phyloP scores from a whole-genome alignment of 2,888 invertebrate genomes.

The Epinotia nisella region DNA sequence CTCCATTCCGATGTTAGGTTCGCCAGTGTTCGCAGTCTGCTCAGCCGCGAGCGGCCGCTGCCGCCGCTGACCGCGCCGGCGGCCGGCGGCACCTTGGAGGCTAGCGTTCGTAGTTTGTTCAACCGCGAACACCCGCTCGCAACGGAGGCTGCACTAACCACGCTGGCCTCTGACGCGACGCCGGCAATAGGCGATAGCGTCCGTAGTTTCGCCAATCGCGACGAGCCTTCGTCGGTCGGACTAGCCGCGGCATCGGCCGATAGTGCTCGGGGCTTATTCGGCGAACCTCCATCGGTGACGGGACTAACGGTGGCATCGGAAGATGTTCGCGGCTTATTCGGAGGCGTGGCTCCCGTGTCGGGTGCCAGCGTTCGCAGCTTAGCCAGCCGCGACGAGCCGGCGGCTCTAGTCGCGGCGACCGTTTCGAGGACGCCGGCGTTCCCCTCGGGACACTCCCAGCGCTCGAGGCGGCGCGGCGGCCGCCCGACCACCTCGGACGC shows the following conservation, averaged over 20 bases:
- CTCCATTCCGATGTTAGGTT: neutral
- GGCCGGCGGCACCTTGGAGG: neutral
- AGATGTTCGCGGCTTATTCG: neutral
- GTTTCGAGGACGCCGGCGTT: conserved; percentile 1
- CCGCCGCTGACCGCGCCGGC: neutral
- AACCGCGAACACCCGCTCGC: neutral
- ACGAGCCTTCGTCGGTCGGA: neutral
- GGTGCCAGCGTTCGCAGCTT: conserved; percentile 4
- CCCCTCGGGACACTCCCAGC: conserved; percentile 55
- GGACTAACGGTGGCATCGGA: neutral
- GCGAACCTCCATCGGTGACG: neutral
- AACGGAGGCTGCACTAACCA: neutral
- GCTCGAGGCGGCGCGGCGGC: conserved; percentile 55
- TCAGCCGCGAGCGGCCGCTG: neutral
- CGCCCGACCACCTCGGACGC: conserved; percentile 61
- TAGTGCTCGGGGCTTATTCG: neutral
- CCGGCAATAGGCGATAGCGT: neutral
- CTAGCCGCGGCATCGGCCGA: neutral
- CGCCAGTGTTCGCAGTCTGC: neutral
- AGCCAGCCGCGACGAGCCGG: conserved; percentile 15
- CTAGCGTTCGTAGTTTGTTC: neutral
- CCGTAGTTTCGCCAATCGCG: neutral
- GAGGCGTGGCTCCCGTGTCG: no score
- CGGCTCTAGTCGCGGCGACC: conserved; percentile 7
- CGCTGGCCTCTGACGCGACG: neutral